Evolutionary conservation across 92 coral and sea anemone genomes (phyloP).

Genomic region (Diadumene lineata): DNA sequence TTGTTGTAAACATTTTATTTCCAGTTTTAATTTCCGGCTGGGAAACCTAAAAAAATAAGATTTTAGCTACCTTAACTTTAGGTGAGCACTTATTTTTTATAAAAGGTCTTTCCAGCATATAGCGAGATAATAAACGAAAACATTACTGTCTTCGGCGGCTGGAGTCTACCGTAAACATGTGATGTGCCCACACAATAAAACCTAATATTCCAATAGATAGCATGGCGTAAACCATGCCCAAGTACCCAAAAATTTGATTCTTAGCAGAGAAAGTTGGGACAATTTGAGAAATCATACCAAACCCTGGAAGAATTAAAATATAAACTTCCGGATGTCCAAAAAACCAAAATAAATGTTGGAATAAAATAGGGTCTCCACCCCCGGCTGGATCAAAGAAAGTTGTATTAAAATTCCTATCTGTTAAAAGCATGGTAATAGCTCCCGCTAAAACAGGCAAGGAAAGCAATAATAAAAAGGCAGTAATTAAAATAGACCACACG

Average conservation of each 20-base stretch:
- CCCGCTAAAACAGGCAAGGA: constrained; percentile 84
- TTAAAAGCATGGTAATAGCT: constrained; percentile 70
- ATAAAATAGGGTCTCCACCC: constrained; percentile 85
- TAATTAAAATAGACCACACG: constrained; percentile 75
- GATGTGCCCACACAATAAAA: constrained; percentile 84
- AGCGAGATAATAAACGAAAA: constrained; percentile 56
- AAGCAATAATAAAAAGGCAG: constrained; percentile 71
- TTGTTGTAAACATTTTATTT: constrained; percentile 17
- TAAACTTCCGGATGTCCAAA: constrained; percentile 88
- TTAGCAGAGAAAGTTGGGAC: constrained; percentile 73
- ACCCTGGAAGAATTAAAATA: constrained; percentile 78
- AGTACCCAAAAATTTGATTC: constrained; percentile 74
- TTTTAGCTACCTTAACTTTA: constrained; percentile 42
- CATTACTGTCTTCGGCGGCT: constrained; percentile 52
- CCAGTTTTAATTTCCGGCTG: constrained; percentile 41
- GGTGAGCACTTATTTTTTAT: constrained; percentile 41
- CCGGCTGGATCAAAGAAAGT: constrained; percentile 83
- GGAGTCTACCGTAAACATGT: constrained; percentile 64
- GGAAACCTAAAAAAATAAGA: constrained; percentile 31
- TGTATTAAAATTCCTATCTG: constrained; percentile 82
- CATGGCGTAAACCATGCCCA: constrained; percentile 82
- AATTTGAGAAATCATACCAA: constrained; percentile 83
- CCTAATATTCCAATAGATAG: constrained; percentile 81
- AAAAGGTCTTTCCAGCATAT: constrained; percentile 64
- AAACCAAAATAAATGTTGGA: constrained; percentile 85